Base-by-base conservation (phyloP, 2,888 invertebrate species). In the Byasa hedistus region DNA sequence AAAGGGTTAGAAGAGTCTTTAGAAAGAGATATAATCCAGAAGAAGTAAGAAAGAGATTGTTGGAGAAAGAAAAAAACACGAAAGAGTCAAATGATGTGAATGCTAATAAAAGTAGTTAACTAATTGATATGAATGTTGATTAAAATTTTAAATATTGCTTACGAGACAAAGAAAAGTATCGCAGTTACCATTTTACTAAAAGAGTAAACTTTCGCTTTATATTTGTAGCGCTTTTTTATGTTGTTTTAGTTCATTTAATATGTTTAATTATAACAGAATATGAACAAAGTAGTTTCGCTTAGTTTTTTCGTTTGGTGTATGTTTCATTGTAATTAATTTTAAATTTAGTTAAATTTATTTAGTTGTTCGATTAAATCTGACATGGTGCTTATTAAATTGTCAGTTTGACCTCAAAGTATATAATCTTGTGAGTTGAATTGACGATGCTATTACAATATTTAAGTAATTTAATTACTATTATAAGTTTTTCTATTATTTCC, bases 21-120 rank as follows among this genome's bases (percentile, higher is more conserved):
- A 87, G 79, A 70, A 89, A 89, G 72, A 88, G 85, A 71, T 92
- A 92, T 70, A 91, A 92, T 59, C 92, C 92, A n/a, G 90, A 86
- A 1, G 92, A 91, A 82, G 92, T 92, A 8, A 89, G 92, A 78
- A 85, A 85, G 76, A 79, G 92, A 74, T 81, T 92, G 76, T 75
- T 92, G 65, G 91, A 91, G 70, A 82, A 86, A 75, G 91, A 92
- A 59, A 88, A 77, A 61, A 84, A 72, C 78, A 80, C 77, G 71
- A 83, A 81, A 73, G 68, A 60, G 21, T 54, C 24, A 61, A 63
- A 57, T 23, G 75, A 68, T 66, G 78, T 54, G 57, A 69, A 69
- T 52, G 39, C 60, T 56, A 65, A 61, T 57, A 69, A 73, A 68
- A 56, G 7, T 52, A 72, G 70, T 55, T 71, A 69, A 69, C n/a